These are phyloP conservation scores for Balaeniceps rex DNA, from an alignment of 2,113 vertebrate genomes.

Conservation along the genomic window DNA sequence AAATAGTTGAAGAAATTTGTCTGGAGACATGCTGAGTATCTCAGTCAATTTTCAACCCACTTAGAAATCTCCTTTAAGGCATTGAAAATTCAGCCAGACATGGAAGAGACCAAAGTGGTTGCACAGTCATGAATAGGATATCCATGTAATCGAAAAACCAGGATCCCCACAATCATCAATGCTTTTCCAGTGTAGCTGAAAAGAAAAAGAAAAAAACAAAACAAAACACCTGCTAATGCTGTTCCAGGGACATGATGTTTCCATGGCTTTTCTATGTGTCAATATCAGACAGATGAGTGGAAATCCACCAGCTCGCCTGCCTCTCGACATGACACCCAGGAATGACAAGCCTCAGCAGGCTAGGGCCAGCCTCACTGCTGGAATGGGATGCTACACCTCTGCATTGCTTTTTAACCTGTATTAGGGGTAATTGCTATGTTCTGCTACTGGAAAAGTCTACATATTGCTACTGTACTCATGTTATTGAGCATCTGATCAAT, in stretches of 20 bases:
- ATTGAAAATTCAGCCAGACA: background rate
- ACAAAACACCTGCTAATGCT: background rate
- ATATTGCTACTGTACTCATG: background rate
- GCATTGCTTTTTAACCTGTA: background rate
- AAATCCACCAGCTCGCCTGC: background rate
- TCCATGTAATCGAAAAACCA: background rate
- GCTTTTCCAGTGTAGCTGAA: background rate
- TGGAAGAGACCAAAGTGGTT: background rate
- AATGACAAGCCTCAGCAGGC: background rate
- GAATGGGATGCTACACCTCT: background rate
- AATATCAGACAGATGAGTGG: background rate
- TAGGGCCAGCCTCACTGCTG: background rate
- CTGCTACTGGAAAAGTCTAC: background rate
- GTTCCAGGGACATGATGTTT: background rate
- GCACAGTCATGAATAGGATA: background rate
- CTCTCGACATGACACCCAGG: background rate
- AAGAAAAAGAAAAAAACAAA: background rate
- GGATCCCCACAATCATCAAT: background rate
- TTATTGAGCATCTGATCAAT: background rate
- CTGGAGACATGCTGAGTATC: constrained; percentile 29
- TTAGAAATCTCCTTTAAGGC: constrained; percentile 11
- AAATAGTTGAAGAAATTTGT: constrained; percentile 52
- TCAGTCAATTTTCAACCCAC: constrained; percentile 34
- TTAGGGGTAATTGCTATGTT: background rate
- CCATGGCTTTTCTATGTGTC: background rate